phyloP scores from a whole-genome alignment of 2,797 vertebrate genomes.

The Acanthurus lineatus region DNA sequence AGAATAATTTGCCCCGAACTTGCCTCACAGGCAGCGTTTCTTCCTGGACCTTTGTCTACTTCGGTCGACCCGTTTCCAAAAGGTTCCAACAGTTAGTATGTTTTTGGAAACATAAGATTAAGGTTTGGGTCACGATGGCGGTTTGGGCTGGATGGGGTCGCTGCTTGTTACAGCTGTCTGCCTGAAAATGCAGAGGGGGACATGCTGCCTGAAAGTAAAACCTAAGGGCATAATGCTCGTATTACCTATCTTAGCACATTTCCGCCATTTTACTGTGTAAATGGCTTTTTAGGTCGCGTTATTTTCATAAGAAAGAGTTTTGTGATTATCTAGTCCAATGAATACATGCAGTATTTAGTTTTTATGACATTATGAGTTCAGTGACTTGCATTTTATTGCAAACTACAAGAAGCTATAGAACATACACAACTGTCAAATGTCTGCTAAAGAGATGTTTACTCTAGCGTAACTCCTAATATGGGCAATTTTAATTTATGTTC shows the following conservation, averaged over 20 bases:
- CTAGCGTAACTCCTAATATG: no score
- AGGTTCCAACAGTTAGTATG: background rate
- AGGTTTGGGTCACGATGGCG: background rate
- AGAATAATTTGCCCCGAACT: rapidly evolving
- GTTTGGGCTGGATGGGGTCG: rapidly evolving
- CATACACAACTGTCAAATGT: no score
- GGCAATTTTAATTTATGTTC: background rate
- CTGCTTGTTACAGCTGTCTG: rapidly evolving
- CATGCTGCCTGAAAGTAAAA: constrained; percentile 32
- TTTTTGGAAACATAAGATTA: background rate
- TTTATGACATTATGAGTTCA: background rate
- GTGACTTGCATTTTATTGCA: background rate
- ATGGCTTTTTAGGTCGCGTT: background rate
- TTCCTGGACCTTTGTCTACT: rapidly evolving
- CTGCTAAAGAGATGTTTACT: background rate
- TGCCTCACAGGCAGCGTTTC: constrained; percentile 10
- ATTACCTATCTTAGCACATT: rapidly evolving
- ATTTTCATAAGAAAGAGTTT: background rate
- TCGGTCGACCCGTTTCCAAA: background rate
- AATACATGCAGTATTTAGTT: background rate
- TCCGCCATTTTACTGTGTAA: constrained; percentile 59
- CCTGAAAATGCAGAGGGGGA: no score
- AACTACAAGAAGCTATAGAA: background rate
- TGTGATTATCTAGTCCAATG: background rate
- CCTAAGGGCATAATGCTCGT: background rate